Percentiles rank a stretch among this genome's conserved stretches.
phyloP scores from a whole-genome alignment of 1,140 invertebrate genomes.

The Arctopsyche grandis region DNA sequence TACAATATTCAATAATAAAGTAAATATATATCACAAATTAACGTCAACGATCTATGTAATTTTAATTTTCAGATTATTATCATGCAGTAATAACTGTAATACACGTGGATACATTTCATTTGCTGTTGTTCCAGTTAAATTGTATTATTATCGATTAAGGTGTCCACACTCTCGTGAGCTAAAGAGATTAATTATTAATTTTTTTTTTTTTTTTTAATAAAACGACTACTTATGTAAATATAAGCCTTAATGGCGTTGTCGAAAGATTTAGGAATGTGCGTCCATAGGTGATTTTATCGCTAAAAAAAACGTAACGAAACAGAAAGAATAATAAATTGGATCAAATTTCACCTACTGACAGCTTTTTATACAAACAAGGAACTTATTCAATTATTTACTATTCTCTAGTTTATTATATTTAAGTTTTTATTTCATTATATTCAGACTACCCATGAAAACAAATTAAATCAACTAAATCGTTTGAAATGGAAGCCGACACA shows the following conservation, averaged over 20 bases:
- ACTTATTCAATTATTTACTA: slow-evolving; percentile 18
- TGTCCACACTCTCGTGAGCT: neutral
- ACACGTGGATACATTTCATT: neutral
- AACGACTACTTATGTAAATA: neutral
- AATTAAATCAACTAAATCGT: neutral
- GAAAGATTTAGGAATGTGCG: neutral
- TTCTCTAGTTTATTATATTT: neutral
- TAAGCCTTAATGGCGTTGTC: neutral
- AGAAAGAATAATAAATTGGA: neutral
- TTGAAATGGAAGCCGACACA: neutral
- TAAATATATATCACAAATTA: slow-evolving; percentile 19
- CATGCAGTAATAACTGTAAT: neutral
- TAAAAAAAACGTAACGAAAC: neutral
- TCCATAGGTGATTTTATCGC: neutral
- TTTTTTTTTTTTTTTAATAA: neutral
- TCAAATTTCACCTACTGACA: neutral
- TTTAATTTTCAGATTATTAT: neutral
- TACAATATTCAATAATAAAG: slow-evolving; percentile 5
- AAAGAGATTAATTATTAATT: neutral
- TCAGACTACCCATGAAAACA: too few relatives aligned
- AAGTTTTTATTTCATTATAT: neutral
- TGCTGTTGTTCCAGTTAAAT: neutral
- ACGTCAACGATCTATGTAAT: neutral
- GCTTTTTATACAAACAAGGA: slow-evolving; percentile 3
- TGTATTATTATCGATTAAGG: neutral